Conservation (phyloP, 2,888 invertebrate species). For the Conops quadrifasciatus region DNA sequence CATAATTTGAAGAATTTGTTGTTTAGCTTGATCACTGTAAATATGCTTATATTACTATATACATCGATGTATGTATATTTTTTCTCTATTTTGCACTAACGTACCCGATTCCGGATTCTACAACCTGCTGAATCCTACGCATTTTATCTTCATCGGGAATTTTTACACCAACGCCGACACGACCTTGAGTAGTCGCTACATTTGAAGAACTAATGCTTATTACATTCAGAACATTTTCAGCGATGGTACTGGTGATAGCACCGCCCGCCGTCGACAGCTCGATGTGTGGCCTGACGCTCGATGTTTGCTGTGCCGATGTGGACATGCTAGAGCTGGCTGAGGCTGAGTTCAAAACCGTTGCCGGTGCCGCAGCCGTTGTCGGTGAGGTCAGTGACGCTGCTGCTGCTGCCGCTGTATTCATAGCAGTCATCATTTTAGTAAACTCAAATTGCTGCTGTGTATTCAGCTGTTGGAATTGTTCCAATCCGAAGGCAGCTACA, state of each 20-base stretch:
- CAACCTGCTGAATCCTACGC: constrained; percentile 59
- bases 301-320: not conserved
- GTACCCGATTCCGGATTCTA: constrained; percentile 62
- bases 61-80: not conserved
- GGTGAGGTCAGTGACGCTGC: constrained; percentile 31
- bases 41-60: not conserved
- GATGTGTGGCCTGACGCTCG: constrained; percentile 9
- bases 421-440: constrained; percentile 56
- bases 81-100: constrained; percentile 37
- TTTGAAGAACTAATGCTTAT: constrained; percentile 46
- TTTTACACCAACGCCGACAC: constrained; percentile 46
- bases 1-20: constrained; percentile 63
- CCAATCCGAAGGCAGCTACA: constrained; percentile 49
- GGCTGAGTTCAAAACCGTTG: constrained; percentile 13
- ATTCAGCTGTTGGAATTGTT: constrained; percentile 49
- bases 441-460: constrained; percentile 54
- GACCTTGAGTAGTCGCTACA: not conserved
- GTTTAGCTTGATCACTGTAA: constrained; percentile 60
- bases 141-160: constrained; percentile 59
- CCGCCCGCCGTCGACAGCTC: constrained; percentile 45
- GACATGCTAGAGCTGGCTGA: constrained; percentile 17
- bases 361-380: not conserved
- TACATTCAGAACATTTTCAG: constrained; percentile 59
- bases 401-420: constrained; percentile 41
- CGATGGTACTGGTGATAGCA: constrained; percentile 56